Conservation (phyloP, 2,888 invertebrate genomes). For the Erebia aethiops region DNA sequence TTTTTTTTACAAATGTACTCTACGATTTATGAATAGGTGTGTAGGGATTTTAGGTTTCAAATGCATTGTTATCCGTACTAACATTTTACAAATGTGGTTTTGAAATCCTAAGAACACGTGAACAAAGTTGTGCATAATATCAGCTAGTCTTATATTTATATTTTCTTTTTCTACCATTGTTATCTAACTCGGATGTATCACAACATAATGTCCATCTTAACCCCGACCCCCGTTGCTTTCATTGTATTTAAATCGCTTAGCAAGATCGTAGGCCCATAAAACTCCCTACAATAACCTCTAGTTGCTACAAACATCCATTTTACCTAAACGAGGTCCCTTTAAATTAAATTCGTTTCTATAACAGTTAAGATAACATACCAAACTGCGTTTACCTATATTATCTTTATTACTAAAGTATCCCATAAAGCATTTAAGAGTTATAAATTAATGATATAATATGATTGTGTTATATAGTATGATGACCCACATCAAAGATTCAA, state of each 20-base stretch:
- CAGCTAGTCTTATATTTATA: too few relatives aligned
- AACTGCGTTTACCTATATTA: constrained; percentile 7
- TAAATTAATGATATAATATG: not conserved
- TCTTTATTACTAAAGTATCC: not conserved
- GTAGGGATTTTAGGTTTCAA: too few relatives aligned
- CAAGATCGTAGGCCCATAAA: not conserved
- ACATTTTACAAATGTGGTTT: too few relatives aligned
- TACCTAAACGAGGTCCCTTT: constrained; percentile 4
- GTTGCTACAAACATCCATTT: constrained; percentile 8
- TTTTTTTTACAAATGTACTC: too few relatives aligned
- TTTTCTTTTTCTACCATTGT: not conserved
- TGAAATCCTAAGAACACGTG: too few relatives aligned
- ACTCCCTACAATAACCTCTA: constrained; percentile 13
- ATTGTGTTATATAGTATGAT: not conserved
- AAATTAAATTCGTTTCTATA: constrained; percentile 6
- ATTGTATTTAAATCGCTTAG: constrained; percentile 16
- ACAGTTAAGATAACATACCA: not conserved
- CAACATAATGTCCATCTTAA: constrained; percentile 8
- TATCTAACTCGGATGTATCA: not conserved
- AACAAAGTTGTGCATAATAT: too few relatives aligned
- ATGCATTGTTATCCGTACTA: too few relatives aligned
- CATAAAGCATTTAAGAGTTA: not conserved
- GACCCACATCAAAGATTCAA: not conserved
- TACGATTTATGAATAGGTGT: too few relatives aligned
- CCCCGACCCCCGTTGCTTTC: not conserved